Conservation (phyloP, 2,113 vertebrate genomes). For the Tapirus terrestris region DNA sequence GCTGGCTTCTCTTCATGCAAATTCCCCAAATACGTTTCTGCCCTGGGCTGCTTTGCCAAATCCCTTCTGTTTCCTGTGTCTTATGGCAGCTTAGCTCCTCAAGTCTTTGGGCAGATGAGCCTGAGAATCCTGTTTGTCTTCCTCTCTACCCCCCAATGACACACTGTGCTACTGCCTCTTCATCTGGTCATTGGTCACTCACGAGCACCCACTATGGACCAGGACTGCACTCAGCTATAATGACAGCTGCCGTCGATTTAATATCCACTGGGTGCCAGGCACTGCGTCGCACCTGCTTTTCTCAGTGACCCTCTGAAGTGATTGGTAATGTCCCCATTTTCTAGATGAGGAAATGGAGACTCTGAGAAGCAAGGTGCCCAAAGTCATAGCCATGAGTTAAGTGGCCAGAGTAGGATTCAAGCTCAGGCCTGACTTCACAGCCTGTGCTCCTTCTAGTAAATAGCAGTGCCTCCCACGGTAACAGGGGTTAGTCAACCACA, state of each 20-base stretch:
- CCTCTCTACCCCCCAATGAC: no score
- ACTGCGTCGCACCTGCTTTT: not conserved
- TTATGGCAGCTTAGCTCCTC: not conserved
- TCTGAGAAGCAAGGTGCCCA: not conserved
- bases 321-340: not conserved
- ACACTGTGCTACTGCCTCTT: not conserved
- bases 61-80: not conserved
- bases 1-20: not conserved
- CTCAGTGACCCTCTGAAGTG: not conserved
- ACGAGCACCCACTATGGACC: not conserved
- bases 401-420: not conserved
- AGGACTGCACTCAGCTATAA: not conserved
- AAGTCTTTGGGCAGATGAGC: not conserved
- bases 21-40: not conserved
- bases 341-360: not conserved
- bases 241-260: not conserved
- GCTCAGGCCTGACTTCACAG: not conserved
- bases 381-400: not conserved
- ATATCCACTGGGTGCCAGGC: not conserved
- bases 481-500: not conserved
- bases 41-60: not conserved
- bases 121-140: not conserved
- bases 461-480: not conserved
- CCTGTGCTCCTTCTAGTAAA: not conserved
- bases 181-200: not conserved